Conservation (phyloP, 2,797 vertebrate genomes). For the Tragopan temminckii region DNA sequence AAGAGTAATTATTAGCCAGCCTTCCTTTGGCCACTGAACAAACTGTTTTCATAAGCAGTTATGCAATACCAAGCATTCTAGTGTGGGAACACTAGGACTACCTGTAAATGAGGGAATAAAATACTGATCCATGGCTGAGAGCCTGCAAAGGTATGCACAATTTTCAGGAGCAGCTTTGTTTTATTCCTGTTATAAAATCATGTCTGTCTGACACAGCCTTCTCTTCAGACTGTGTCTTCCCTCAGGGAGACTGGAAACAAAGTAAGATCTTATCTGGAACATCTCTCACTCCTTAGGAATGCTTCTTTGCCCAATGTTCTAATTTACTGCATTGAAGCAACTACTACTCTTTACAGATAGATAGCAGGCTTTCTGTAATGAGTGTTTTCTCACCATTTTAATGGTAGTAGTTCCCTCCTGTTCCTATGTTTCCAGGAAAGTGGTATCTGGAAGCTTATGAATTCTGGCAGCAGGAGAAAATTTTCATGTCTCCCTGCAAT, state of each 20-base stretch:
- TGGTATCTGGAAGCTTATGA: background rate
- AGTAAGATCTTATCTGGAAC: background rate
- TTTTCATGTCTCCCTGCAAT: background rate
- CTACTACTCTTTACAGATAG: background rate
- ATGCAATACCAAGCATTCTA: background rate
- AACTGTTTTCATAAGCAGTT: background rate
- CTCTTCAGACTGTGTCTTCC: background rate
- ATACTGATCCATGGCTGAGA: background rate
- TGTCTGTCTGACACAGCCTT: background rate
- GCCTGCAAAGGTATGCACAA: background rate
- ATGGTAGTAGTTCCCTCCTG: background rate
- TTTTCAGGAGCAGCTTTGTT: background rate
- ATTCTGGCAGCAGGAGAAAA: background rate
- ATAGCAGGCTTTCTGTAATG: background rate
- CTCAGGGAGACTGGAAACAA: background rate
- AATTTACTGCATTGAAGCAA: background rate
- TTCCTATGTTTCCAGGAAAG: background rate
- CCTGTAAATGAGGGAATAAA: background rate
- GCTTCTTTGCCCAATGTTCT: background rate
- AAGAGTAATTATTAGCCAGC: background rate
- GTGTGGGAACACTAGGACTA: background rate
- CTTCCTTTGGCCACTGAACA: background rate
- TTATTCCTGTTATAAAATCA: background rate
- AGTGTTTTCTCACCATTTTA: background rate
- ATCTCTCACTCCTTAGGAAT: background rate